Evolutionary conservation across 2,113 vertebrate genomes (phyloP), one percentile per base, ranked within the genome.

Genomic region (Calonectris borealis): DNA sequence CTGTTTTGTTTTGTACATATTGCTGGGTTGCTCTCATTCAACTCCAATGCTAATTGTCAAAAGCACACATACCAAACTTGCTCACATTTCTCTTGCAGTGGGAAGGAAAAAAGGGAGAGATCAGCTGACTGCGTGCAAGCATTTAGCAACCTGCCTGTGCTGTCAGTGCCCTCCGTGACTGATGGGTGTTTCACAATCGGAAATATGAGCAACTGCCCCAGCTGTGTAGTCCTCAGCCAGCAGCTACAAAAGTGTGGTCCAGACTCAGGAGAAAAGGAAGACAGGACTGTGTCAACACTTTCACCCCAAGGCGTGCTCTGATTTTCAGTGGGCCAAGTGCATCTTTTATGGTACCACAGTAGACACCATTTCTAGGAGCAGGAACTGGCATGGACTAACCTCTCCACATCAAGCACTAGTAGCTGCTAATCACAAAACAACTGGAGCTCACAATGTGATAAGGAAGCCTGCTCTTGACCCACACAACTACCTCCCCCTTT

Each of bases 151-250:
- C 88, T 96, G 92, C 77, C 88, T 88, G 57, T 31, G 73, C 88
- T 91, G 86, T 90, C 95, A 81, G 80, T 97, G 95, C 87, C 95
- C 94, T 95, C 61, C 1, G 4, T 70, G 75, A 94, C 85, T 31
- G 55, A 93, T 61, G 84, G 61, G 90, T 91, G 96, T 98, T 97
- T 98, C 97, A 97, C 93, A 96, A 96, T 81, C 22, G 1, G 57
- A 98, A 94, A 96, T 49, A 91, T 6, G 13, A 94, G 89, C 83
- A 95, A 85, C 76, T 95, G 92, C 69, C 76, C 77, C 77, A 68
- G 89, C 81, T 76, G 82, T 38, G n/a, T 29, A 90, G 42, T 84
- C 51, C 54, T 92, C 32, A 90, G 64, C 69, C 58, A 93, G 72
- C 75, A 95, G 83, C 38, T 52, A 73, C 54, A 52, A 65, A 70